Conservation (phyloP, 2,888 invertebrate species). For the Carabus problematicus region DNA sequence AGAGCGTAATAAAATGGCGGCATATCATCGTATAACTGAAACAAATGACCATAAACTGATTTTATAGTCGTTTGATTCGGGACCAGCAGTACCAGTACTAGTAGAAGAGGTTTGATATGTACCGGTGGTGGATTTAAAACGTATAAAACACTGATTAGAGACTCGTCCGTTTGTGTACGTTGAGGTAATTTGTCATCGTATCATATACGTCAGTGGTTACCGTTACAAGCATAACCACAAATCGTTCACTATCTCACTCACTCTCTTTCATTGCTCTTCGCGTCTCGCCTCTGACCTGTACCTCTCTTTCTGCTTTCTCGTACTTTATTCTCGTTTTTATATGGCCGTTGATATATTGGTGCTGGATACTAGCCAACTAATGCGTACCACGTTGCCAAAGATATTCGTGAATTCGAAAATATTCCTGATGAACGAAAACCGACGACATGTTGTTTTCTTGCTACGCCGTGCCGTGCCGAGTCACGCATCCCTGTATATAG, state of each 20-base stretch:
- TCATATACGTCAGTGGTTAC: too few species aligned
- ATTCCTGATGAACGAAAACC: too few species aligned
- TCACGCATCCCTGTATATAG: too few species aligned
- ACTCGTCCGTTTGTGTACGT: background rate
- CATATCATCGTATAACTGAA: slow-evolving; percentile 37
- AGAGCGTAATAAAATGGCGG: too few species aligned
- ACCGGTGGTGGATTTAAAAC: slow-evolving; percentile 24
- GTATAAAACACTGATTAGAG: slow-evolving; percentile 26
- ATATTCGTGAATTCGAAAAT: background rate
- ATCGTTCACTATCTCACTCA: too few species aligned
- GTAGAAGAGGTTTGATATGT: background rate
- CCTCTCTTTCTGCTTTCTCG: background rate
- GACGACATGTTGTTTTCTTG: too few species aligned
- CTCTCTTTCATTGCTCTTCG: too few species aligned
- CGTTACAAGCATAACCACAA: too few species aligned
- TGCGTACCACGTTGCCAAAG: background rate
- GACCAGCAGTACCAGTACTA: background rate
- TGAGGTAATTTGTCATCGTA: too few species aligned
- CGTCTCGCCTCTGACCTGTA: background rate
- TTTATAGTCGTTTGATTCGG: slow-evolving; percentile 18
- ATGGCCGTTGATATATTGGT: background rate
- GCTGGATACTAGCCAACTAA: slow-evolving; percentile 1
- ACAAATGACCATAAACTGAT: slow-evolving; percentile 35
- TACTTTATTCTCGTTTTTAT: slow-evolving; percentile 2
- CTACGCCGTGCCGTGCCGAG: too few species aligned